Conservation (phyloP, 2,888 invertebrate species). For the Tholera decimalis region DNA sequence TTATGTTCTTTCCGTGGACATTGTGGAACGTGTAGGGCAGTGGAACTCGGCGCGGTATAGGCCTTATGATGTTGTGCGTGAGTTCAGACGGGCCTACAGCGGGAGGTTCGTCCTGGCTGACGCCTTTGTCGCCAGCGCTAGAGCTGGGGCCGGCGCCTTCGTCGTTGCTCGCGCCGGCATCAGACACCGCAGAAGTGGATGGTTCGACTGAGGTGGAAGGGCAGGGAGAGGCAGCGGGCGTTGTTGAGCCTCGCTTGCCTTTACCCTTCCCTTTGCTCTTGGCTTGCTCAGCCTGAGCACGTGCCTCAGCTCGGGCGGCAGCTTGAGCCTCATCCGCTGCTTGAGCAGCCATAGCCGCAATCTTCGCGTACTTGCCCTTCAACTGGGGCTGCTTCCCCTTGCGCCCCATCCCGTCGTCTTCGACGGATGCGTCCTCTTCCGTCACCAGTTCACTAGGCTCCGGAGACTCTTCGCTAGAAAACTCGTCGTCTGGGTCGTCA, state of each 20-base stretch:
- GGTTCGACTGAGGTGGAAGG: slow-evolving; percentile 31
- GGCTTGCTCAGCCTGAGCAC: slow-evolving; percentile 11
- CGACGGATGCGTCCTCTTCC: slow-evolving; percentile 43
- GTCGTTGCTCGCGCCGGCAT: not conserved
- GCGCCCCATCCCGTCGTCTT: slow-evolving; percentile 33
- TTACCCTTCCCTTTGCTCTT: slow-evolving; percentile 44
- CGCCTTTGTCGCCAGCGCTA: slow-evolving; percentile 12
- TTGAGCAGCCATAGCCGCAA: slow-evolving; percentile 32
- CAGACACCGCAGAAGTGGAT: not conserved
- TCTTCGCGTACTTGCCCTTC: slow-evolving; percentile 47
- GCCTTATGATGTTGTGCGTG: slow-evolving; percentile 33
- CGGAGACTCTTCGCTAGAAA: slow-evolving; percentile 36
- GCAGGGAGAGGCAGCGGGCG: slow-evolving; percentile 15
- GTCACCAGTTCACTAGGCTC: slow-evolving; percentile 38
- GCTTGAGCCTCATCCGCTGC: slow-evolving; percentile 23
- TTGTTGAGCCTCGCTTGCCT: slow-evolving; percentile 33
- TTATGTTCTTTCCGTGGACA: slow-evolving; percentile 96
- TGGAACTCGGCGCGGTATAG: slow-evolving; percentile 77
- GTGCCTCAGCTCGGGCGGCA: slow-evolving; percentile 32
- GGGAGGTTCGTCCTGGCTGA: slow-evolving; percentile 28
- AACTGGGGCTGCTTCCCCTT: slow-evolving; percentile 34
- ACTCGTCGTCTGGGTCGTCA: slow-evolving; percentile 37
- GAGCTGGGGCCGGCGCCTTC: slow-evolving; percentile 18
- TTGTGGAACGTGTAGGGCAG: slow-evolving; percentile 94
- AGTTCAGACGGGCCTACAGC: slow-evolving; percentile 30